Base-by-base conservation (phyloP, 2,113 vertebrate species). In the Alethe diademata region DNA sequence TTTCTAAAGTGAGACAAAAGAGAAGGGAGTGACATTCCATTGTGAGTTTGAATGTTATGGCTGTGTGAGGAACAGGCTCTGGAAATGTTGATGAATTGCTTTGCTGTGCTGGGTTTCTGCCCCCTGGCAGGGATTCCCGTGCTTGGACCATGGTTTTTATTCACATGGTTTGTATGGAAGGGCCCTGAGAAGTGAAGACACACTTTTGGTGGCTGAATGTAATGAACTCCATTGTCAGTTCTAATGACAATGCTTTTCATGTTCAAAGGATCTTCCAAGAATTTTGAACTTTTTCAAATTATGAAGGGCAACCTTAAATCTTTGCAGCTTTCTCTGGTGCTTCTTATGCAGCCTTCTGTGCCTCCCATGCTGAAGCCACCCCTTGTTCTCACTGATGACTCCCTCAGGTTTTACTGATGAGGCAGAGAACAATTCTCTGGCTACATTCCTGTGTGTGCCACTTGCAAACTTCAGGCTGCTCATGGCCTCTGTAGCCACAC, bases 401-500 rank as follows among this genome's bases (percentile, higher is more conserved):
- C 29, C 28, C 29, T 88, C n/a, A 35, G n/a, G 35, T 74, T 75
- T 92, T 48, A 26, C 16, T 29, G 51, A 29, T 23, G 3, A 4
- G 10, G 19, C 26, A 75, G 25, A 60, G 83, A 48, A 78, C 20
- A 80, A 24, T 64, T 54, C 36, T 64, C 29, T 53, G 50, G 29
- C 29, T 75, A 1, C 64, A 25, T 60, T 56, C 28, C 56, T 80
- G 11, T 33, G 4, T 3, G 22, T 1, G 2, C 40, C 58, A n/a
- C 65, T 56, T 78, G 64, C 31, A 84, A 62, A 62, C 56, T 35
- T 67, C 16, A 76, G 45, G n/a, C 54, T 83, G 51, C 54, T 61
- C 3, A 4, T 1, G 4, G 25, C 19, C 58, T 26, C 35, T 5
- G 4, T 5, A 65, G 42, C 50, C 29, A 4, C 15, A 2, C 28